Conservation (phyloP, 2,888 invertebrate species). For the Ennomos erosarius region DNA sequence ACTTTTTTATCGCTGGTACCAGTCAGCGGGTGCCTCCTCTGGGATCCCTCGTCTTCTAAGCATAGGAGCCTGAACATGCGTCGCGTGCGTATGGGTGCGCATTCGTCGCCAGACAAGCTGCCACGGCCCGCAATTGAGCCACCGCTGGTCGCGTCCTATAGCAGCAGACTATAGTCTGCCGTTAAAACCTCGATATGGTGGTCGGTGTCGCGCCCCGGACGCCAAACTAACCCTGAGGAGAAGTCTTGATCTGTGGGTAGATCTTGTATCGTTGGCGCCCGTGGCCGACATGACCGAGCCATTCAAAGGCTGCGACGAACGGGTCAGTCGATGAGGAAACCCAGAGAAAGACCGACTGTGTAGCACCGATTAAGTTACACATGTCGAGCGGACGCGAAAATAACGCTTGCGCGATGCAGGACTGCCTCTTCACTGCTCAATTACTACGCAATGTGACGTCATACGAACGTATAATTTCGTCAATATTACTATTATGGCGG, state of each 20-base stretch:
- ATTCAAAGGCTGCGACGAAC: slow-evolving; percentile 21
- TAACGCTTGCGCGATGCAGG: slow-evolving; percentile 37
- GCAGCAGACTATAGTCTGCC: too few species aligned
- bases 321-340: slow-evolving; percentile 36
- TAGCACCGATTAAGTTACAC: neutral
- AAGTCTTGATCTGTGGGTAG: slow-evolving; percentile 8
- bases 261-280: slow-evolving; percentile 24
- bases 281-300: slow-evolving; percentile 33
- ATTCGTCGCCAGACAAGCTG: slow-evolving; percentile 35
- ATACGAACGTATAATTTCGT: neutral
- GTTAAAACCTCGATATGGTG: slow-evolving; percentile 16
- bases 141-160: slow-evolving; percentile 26
- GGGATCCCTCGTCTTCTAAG: slow-evolving; percentile 35
- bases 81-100: slow-evolving; percentile 12
- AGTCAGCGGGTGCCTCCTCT: slow-evolving; percentile 39
- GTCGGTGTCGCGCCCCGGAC: slow-evolving; percentile 35
- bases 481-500: neutral
- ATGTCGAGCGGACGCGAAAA: slow-evolving; percentile 10
- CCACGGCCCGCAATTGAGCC: slow-evolving; percentile 34
- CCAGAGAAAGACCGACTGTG: slow-evolving; percentile 33
- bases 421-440: slow-evolving; percentile 4
- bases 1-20: slow-evolving; percentile 27
- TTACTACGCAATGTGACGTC: slow-evolving; percentile 1
- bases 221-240: slow-evolving; percentile 34
- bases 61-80: slow-evolving; percentile 36